Evolutionary conservation across 2,797 vertebrate genomes (phyloP).

Genomic region (Centroberyx gerrardi): DNA sequence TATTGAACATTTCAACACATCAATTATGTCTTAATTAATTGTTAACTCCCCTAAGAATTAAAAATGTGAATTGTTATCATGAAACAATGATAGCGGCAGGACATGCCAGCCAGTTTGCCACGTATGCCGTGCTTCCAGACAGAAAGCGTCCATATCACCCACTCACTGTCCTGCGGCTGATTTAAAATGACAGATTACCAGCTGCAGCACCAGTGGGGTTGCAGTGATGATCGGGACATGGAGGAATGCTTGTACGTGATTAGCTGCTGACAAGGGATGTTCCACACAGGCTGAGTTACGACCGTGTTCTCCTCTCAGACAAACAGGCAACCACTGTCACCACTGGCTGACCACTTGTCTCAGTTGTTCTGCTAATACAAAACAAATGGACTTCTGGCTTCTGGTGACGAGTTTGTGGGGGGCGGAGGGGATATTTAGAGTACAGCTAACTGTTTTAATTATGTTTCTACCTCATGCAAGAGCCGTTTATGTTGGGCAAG

Average conservation of each 20-base stretch:
- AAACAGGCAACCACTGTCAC: constrained; percentile 3
- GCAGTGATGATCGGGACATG: constrained; percentile 5
- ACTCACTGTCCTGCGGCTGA: background rate
- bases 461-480: background rate
- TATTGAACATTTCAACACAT: too few relatives aligned
- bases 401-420: background rate
- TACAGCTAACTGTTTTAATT: background rate
- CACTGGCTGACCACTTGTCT: constrained; percentile 8
- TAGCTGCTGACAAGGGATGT: constrained; percentile 8
- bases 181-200: constrained; percentile 7
- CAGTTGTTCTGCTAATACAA: background rate
- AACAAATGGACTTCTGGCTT: background rate
- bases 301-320: constrained; percentile 4
- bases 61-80: too few relatives aligned
- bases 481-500: background rate
- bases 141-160: background rate
- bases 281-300: background rate
- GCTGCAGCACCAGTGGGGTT: background rate
- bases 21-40: too few relatives aligned
- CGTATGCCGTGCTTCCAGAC: too few relatives aligned
- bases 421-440: too few relatives aligned
- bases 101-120: background rate
- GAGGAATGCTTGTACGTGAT: constrained; percentile 6
- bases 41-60: too few relatives aligned
- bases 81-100: background rate